Percentiles rank a stretch among this genome's conserved stretches.
Conservation (phyloP, 2,113 vertebrate species). For the Crocuta crocuta region DNA sequence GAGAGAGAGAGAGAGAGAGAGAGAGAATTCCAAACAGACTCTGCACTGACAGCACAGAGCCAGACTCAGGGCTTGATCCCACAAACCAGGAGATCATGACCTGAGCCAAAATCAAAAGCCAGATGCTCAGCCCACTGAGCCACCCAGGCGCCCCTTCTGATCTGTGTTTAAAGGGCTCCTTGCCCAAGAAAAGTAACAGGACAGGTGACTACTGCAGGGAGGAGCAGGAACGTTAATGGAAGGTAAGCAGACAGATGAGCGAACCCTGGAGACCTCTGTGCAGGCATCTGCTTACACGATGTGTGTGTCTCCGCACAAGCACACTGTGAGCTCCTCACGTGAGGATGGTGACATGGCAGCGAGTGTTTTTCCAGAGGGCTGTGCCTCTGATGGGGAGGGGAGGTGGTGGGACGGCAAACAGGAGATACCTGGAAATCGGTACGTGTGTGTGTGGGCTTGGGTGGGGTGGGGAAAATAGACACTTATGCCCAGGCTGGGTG, state of each 20-base stretch:
- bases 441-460: neutral
- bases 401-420: neutral
- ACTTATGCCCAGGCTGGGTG: neutral
- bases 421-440: neutral
- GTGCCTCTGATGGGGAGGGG: neutral
- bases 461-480: neutral
- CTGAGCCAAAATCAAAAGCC: too few species aligned
- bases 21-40: too few species aligned
- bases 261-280: neutral
- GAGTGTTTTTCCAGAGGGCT: neutral
- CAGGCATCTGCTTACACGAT: neutral
- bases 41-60: too few species aligned
- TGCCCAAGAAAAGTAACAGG: neutral
- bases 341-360: neutral
- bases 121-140: too few species aligned
- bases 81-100: too few species aligned
- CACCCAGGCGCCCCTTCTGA: neutral
- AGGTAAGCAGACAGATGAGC: neutral
- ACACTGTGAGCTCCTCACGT: neutral
- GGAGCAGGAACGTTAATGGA: neutral
- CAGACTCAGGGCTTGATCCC: too few species aligned
- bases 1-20: too few species aligned
- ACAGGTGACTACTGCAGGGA: too few species aligned
- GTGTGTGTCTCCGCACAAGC: neutral
- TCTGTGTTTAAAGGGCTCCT: neutral